These are phyloP conservation scores for Netelia virgata DNA, from an alignment of 2,888 invertebrate species.

Conservation along the genomic window DNA sequence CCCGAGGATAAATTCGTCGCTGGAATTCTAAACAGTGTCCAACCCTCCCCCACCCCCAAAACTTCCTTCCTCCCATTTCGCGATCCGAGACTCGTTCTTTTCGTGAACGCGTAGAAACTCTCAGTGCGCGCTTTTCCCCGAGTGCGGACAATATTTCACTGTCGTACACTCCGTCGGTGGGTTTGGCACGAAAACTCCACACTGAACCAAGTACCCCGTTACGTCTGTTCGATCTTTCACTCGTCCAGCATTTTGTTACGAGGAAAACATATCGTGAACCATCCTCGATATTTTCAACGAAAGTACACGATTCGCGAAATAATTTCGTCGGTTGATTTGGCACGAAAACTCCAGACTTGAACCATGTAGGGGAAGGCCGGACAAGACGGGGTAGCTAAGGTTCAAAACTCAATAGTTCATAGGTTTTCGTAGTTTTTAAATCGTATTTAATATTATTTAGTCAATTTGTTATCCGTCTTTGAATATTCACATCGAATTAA, in stretches of 20 bases:
- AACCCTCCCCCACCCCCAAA: slow-evolving; percentile 28
- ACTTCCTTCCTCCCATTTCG: slow-evolving; percentile 1
- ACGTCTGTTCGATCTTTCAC: not conserved
- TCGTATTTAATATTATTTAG: too few relatives aligned
- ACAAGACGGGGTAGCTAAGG: too few relatives aligned
- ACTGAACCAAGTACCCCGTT: not conserved
- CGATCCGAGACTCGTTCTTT: not conserved
- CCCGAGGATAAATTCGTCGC: slow-evolving; percentile 66
- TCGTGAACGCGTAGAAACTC: not conserved
- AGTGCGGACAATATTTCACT: slow-evolving; percentile 34
- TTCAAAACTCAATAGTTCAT: too few relatives aligned
- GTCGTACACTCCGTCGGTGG: not conserved
- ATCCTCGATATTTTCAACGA: too few relatives aligned
- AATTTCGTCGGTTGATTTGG: too few relatives aligned
- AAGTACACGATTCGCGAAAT: too few relatives aligned
- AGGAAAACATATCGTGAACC: not conserved
- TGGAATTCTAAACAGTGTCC: slow-evolving; percentile 60
- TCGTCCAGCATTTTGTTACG: not conserved
- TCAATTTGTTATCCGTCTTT: too few relatives aligned
- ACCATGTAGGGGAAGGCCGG: too few relatives aligned
- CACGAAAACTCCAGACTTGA: too few relatives aligned
- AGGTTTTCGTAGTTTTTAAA: too few relatives aligned
- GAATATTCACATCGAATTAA: too few relatives aligned
- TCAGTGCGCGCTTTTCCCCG: slow-evolving; percentile 13
- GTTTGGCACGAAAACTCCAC: not conserved